Base-by-base conservation (phyloP, 1,140 invertebrate species). In the Stenopsyche tienmushanensis region DNA sequence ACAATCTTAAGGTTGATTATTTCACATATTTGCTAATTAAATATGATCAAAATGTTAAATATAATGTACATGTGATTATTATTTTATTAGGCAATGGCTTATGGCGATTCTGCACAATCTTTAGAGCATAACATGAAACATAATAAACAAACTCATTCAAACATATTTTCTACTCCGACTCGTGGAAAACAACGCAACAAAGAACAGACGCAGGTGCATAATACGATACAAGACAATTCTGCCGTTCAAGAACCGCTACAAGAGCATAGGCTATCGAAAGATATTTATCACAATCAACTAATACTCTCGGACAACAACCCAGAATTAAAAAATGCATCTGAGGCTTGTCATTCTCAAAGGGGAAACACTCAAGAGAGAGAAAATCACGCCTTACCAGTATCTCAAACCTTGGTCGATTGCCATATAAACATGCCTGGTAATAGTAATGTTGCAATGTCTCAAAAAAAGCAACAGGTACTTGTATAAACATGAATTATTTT, bases 1-100 rank as follows among this genome's bases (percentile, higher is more conserved):
- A 66, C 24, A 70, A 63, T 29, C 66, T 64, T 34, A 70, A 70
- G 55, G 68, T 70, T 58, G 26, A 53, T 7, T 34, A 17, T 29
- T 59, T 59, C 13, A 26, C 5, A 23, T 49, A 26, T 47, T 26
- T 29, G 26, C 10, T 49, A 26, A 39, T 10, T 41, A 57, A 5
- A 41, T 57, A 34, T 20, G 10, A 8, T 42, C 23, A 24, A 20
- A 42, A 25, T 42, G 13, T 42, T 17, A 21, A 42, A 9, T 20
- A 58, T 58, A 42, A 5, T 58, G n/a, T n/a, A n/a, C n/a, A n/a
- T n/a, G n/a, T n/a, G n/a, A n/a, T 44, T 44, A 1, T 34, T 49
- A 21, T 21, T 44, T 42, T 18, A 64, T 47, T 39, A 63, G 21
- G 41, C 52, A 2, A 60, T 55, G 9, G 57, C 49, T 21, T 70